These are phyloP conservation scores for Gouania willdenowi DNA, from an alignment of 2,797 vertebrate species.

Conservation along the genomic window DNA sequence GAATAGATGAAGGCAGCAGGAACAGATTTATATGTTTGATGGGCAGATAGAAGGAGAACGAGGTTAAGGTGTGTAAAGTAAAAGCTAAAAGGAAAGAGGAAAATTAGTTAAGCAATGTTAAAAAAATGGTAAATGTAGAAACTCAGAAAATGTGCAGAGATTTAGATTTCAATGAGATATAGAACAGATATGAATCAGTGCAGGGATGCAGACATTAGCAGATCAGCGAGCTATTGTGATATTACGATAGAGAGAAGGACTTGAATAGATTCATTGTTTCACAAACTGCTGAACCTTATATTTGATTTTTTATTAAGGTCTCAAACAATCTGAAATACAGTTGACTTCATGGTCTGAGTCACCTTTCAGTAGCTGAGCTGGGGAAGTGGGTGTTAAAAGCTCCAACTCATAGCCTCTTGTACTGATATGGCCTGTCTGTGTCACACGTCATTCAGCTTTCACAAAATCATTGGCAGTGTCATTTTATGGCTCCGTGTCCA, in stretches of 20 bases:
- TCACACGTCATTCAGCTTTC: constrained; percentile 17
- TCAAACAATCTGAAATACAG: constrained; percentile 21
- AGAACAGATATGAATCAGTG: no score
- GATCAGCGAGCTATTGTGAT: constrained; percentile 32
- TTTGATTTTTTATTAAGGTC: constrained; percentile 17
- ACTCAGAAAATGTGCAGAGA: constrained; percentile 4
- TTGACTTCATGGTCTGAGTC: constrained; percentile 3
- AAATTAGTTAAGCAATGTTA: constrained; percentile 1
- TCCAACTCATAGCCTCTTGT: constrained; percentile 13
- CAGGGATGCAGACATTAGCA: constrained; percentile 22
- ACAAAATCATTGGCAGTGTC: background rate
- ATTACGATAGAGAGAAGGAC: constrained; percentile 9
- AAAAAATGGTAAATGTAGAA: constrained; percentile 11
- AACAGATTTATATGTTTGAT: constrained; percentile 20
- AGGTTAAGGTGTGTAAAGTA: constrained; percentile 16
- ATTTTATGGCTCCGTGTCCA: no score
- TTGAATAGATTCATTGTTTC: constrained; percentile 26
- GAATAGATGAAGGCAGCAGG: constrained; percentile 12
- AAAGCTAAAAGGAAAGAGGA: constrained; percentile 27
- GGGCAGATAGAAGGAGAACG: constrained; percentile 16
- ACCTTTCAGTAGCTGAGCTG: constrained; percentile 16
- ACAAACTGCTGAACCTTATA: constrained; percentile 24
- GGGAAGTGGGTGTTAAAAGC: constrained; percentile 1
- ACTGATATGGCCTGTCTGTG: no score
- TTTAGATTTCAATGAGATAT: constrained; percentile 22